These are phyloP conservation scores for Sebastes hopkinsi DNA, from an alignment of 2,797 vertebrate species.

Conservation along the genomic window DNA sequence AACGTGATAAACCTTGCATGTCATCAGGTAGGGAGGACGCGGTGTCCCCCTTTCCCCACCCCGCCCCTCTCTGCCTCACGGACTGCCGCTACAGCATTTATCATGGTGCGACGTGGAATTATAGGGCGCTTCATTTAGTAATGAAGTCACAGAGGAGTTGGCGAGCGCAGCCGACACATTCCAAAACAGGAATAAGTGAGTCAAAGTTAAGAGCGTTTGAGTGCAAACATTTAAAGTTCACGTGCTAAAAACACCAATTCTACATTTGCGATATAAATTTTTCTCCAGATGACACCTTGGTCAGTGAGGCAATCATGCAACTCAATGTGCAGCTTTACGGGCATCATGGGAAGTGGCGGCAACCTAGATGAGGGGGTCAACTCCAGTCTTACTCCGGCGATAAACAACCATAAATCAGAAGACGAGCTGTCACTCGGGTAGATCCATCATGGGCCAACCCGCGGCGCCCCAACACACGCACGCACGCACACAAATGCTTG, in stretches of 20 bases:
- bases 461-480: neutral
- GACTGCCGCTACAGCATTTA: constrained; percentile 51
- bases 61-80: constrained; percentile 19
- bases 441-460: constrained; percentile 59
- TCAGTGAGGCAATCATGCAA: constrained; percentile 5
- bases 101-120: constrained; percentile 44
- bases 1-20: constrained; percentile 75
- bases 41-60: constrained; percentile 39
- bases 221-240: constrained; percentile 2
- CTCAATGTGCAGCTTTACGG: constrained; percentile 19
- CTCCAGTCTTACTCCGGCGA: constrained; percentile 30
- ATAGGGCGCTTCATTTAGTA: constrained; percentile 69
- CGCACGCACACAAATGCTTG: constrained; percentile 7
- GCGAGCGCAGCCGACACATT: constrained; percentile 2
- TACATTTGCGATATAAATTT: neutral
- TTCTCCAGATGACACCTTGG: neutral
- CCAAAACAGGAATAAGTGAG: neutral
- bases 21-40: constrained; percentile 79
- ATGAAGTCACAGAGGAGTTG: constrained; percentile 59
- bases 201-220: constrained; percentile 18
- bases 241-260: neutral
- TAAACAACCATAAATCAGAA: constrained; percentile 71
- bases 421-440: constrained; percentile 45
- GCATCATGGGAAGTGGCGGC: constrained; percentile 37
- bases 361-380: constrained; percentile 52